Evolutionary conservation across 2,797 vertebrate genomes (phyloP).

Genomic region (Semaprochilodus insignis): DNA sequence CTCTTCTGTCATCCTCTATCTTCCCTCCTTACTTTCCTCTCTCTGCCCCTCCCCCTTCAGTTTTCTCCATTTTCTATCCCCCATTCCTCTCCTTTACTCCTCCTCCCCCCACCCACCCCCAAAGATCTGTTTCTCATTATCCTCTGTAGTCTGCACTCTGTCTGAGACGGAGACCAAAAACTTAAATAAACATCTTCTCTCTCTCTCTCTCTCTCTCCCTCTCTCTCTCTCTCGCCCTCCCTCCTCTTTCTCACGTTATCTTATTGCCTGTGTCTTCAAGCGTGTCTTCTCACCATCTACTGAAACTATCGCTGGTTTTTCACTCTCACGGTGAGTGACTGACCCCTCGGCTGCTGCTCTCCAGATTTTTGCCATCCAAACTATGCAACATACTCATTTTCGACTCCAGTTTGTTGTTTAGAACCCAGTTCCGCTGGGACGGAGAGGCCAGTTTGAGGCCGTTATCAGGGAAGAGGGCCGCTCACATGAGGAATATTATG

Average conservation of each 20-base stretch:
- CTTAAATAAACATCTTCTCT: slow-evolving; percentile 80
- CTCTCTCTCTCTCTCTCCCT: slow-evolving; percentile 47
- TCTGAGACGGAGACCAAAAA: slow-evolving; percentile 83
- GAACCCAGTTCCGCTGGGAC: not conserved
- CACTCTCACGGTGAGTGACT: slow-evolving; percentile 46
- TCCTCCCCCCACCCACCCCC: slow-evolving; percentile 54
- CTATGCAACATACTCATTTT: not conserved
- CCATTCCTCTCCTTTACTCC: slow-evolving; percentile 55
- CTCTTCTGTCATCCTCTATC: slow-evolving; percentile 63
- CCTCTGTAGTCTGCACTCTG: slow-evolving; percentile 81
- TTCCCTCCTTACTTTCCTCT: slow-evolving; percentile 54
- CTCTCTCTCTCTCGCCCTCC: slow-evolving; percentile 27
- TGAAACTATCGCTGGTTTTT: slow-evolving; percentile 58
- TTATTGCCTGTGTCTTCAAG: slow-evolving; percentile 14
- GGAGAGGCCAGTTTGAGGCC: slow-evolving; percentile 3
- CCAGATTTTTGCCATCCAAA: not conserved
- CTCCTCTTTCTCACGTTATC: slow-evolving; percentile 28
- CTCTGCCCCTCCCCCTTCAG: slow-evolving; percentile 7
- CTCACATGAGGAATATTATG: not conserved
- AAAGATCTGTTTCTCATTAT: slow-evolving; percentile 86
- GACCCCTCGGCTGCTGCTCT: not conserved
- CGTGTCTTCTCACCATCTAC: not conserved
- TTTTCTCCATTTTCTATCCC: slow-evolving; percentile 41
- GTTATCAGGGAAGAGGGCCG: not conserved
- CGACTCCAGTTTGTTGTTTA: slow-evolving; percentile 45